A percentile compares a stretch with the other conserved stretches of the same genome.
Conservation (phyloP, 2,797 vertebrate species). For the Aulostomus chinensis region DNA sequence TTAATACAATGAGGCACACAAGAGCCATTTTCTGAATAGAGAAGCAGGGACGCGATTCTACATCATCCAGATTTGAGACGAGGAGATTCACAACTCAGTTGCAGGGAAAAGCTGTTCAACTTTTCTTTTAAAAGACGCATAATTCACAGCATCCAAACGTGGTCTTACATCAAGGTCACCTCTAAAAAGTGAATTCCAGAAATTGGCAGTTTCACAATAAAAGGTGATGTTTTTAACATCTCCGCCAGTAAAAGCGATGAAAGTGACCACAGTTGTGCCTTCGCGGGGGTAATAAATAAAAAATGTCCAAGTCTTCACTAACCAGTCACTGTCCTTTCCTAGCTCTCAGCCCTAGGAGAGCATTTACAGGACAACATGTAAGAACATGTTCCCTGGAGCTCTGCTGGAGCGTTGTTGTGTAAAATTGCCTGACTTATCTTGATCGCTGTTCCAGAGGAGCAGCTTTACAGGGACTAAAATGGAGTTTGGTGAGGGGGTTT, state of each 20-base stretch:
- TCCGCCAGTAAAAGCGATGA: slow-evolving; percentile 13
- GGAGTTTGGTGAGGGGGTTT: slow-evolving; percentile 35
- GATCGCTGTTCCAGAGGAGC: slow-evolving; percentile 49
- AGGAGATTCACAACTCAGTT: slow-evolving; percentile 17
- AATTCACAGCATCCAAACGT: slow-evolving; percentile 9
- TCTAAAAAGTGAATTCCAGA: slow-evolving; percentile 9
- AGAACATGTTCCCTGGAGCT: slow-evolving; percentile 23
- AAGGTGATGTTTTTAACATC: slow-evolving; percentile 9
- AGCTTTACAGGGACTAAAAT: slow-evolving; percentile 46
- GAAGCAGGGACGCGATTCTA: slow-evolving; percentile 11
- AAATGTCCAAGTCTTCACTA: no score
- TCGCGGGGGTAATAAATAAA: slow-evolving; percentile 18
- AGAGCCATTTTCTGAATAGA: slow-evolving; percentile 31
- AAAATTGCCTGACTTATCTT: slow-evolving; percentile 61
- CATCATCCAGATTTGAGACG: slow-evolving; percentile 26
- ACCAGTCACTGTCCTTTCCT: background rate
- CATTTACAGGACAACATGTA: slow-evolving; percentile 8
- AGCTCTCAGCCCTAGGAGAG: slow-evolving; percentile 5
- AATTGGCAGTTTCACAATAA: slow-evolving; percentile 9
- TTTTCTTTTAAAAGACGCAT: slow-evolving; percentile 29
- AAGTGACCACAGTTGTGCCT: slow-evolving; percentile 1
- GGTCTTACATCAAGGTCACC: slow-evolving; percentile 41
- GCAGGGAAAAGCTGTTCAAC: slow-evolving; percentile 29
- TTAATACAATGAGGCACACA: slow-evolving; percentile 45
- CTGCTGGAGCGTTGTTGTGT: slow-evolving; percentile 31